Percentiles rank a stretch among this genome's conserved stretches.
These are phyloP conservation scores for Mesitornis unicolor DNA, from an alignment of 2,113 vertebrate species.

Conservation along the genomic window DNA sequence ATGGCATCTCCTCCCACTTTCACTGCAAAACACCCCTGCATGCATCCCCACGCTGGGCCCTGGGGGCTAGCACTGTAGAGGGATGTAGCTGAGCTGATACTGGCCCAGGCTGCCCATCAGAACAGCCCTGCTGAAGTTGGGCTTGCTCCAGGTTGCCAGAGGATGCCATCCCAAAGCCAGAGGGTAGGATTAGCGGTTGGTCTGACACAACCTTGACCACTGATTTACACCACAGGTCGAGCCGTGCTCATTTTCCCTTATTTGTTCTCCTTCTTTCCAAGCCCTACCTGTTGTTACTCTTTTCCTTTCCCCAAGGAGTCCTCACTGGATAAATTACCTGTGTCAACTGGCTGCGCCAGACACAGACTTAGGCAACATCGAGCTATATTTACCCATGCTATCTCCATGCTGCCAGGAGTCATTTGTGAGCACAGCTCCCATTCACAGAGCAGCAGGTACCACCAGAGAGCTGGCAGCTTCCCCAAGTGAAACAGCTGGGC, in stretches of 20 bases:
- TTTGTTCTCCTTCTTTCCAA: not conserved
- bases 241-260: not conserved
- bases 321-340: not conserved
- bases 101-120: not conserved
- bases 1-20: not conserved
- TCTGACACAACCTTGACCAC: not conserved
- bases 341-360: not conserved
- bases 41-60: no score
- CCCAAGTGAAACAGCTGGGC: not conserved
- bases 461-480: not conserved
- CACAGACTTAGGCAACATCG: not conserved
- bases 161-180: no score
- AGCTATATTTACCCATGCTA: not conserved
- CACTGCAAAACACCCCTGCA: fast-evolving
- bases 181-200: not conserved
- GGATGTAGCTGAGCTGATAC: no score
- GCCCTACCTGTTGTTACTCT: not conserved
- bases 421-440: not conserved
- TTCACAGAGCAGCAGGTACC: not conserved
- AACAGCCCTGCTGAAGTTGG: not conserved
- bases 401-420: not conserved
- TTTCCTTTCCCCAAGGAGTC: not conserved
- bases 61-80: no score
- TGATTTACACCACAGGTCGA: not conserved
- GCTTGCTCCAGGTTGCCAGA: not conserved